These are phyloP conservation scores for Trinectes maculatus DNA, from an alignment of 2,113 vertebrate species.

Conservation along the genomic window DNA sequence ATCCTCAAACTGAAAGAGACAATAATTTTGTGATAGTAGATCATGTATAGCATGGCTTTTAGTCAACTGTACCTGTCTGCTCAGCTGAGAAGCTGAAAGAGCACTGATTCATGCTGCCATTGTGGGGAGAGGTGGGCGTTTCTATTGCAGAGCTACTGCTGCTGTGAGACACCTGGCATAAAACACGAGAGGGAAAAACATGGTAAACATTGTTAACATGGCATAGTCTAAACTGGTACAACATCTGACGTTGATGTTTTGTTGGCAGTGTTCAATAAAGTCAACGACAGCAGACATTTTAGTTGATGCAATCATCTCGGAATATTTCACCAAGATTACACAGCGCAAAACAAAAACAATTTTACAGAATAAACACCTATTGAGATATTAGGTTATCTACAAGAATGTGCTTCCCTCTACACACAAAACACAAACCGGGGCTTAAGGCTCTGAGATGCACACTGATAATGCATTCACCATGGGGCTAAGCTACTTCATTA, in stretches of 20 bases:
- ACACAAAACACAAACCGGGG: conserved; percentile 42
- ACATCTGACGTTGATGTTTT: conserved; percentile 5
- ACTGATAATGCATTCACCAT: conserved; percentile 69
- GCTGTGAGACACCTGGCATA: conserved; percentile 66
- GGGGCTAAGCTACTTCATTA: conserved; percentile 77
- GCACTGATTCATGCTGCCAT: conserved; percentile 13
- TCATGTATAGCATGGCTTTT: background rate
- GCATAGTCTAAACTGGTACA: background rate
- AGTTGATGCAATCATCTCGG: conserved; percentile 24
- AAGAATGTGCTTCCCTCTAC: conserved; percentile 20
- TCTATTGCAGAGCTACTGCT: conserved; percentile 49
- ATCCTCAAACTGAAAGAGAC: background rate
- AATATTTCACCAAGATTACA: conserved; percentile 31
- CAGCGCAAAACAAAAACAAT: conserved; percentile 1
- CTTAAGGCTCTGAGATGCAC: conserved; percentile 47
- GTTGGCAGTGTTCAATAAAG: conserved; percentile 9
- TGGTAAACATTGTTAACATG: conserved; percentile 7
- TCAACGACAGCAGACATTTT: conserved; percentile 1
- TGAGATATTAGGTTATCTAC: background rate
- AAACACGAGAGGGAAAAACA: conserved; percentile 15
- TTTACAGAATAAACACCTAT: conserved; percentile 3
- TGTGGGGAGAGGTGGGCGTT: conserved; percentile 41
- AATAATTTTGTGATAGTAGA: background rate
- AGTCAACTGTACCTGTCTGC: conserved; percentile 49
- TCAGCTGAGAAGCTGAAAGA: conserved; percentile 40